Evolutionary conservation across 1,140 invertebrate species (phyloP).

Genomic region (Thalassaphorura encarpata): DNA sequence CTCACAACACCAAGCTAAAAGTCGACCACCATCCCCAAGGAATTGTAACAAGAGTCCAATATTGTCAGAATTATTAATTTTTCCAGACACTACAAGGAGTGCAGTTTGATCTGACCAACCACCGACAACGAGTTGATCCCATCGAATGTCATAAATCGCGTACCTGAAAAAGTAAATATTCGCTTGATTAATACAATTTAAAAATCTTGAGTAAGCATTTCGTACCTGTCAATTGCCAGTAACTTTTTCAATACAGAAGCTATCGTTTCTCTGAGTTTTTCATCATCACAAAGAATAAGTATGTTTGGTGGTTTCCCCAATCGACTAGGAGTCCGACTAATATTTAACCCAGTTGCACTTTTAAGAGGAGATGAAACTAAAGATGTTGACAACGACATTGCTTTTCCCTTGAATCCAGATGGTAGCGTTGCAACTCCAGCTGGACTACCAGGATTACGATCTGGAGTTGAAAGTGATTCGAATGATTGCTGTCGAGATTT

Average conservation of each 20-base stretch:
- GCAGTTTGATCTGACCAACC: slow-evolving; percentile 32
- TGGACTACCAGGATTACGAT: background rate
- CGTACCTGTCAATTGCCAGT: slow-evolving; percentile 19
- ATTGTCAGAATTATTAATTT: slow-evolving; percentile 11
- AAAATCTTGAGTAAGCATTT: background rate
- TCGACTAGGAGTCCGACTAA: slow-evolving; percentile 21
- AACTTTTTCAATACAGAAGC: slow-evolving; percentile 19
- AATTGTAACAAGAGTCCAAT: slow-evolving; percentile 23
- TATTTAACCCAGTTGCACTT: background rate
- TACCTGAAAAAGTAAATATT: slow-evolving; percentile 13
- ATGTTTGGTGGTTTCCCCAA: slow-evolving; percentile 32
- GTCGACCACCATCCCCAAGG: slow-evolving; percentile 27
- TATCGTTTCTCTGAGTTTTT: slow-evolving; percentile 13
- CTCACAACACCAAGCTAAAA: slow-evolving; percentile 28
- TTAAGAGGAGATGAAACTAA: background rate
- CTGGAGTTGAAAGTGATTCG: slow-evolving; percentile 4
- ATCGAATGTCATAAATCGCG: slow-evolving; percentile 31
- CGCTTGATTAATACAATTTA: background rate
- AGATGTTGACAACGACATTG: background rate
- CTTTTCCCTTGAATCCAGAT: background rate
- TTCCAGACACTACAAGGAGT: slow-evolving; percentile 22
- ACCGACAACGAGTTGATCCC: slow-evolving; percentile 28
- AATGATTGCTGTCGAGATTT: background rate
- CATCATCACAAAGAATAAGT: slow-evolving; percentile 24
- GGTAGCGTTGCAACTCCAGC: background rate